Conservation (phyloP, 2,888 invertebrate genomes). For the Linnaemya vulpina region DNA sequence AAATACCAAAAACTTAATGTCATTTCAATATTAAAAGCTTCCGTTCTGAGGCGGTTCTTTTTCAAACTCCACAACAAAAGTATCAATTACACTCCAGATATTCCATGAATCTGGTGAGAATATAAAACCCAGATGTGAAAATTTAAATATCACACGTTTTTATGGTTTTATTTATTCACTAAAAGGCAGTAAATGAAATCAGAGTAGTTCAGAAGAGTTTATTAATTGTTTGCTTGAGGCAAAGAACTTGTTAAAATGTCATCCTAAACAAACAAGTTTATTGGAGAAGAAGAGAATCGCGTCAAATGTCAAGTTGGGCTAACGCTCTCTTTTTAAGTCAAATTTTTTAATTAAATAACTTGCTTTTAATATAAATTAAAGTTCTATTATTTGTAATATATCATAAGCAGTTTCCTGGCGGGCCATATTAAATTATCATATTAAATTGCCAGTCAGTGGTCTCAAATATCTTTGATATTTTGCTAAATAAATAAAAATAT, state of each 20-base stretch:
- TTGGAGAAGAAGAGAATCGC: not conserved
- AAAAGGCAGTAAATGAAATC: not conserved
- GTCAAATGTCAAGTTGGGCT: not conserved
- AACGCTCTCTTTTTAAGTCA: too few species aligned
- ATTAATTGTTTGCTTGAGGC: slow-evolving; percentile 1
- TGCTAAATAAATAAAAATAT: too few species aligned
- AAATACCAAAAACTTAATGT: slow-evolving; percentile 1
- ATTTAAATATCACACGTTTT: slow-evolving; percentile 61
- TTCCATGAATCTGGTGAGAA: slow-evolving; percentile 6
- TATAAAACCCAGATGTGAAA: slow-evolving; percentile 42
- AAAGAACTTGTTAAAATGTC: not conserved
- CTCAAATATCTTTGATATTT: too few species aligned
- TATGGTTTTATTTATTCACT: slow-evolving; percentile 54
- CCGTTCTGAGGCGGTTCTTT: slow-evolving; percentile 47
- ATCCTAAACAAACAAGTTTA: not conserved
- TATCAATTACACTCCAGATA: slow-evolving; percentile 52
- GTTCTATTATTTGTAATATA: too few species aligned
- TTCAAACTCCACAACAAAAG: slow-evolving; percentile 7
- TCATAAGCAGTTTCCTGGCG: too few species aligned
- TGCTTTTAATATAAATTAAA: too few species aligned
- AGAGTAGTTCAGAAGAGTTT: not conserved
- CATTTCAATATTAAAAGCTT: slow-evolving; percentile 54
- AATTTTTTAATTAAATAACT: too few species aligned
- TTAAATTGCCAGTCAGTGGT: too few species aligned
- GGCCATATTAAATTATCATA: too few species aligned